Evolutionary conservation across 2,113 vertebrate species (phyloP).

Genomic region (Neomonachus schauinslandi): DNA sequence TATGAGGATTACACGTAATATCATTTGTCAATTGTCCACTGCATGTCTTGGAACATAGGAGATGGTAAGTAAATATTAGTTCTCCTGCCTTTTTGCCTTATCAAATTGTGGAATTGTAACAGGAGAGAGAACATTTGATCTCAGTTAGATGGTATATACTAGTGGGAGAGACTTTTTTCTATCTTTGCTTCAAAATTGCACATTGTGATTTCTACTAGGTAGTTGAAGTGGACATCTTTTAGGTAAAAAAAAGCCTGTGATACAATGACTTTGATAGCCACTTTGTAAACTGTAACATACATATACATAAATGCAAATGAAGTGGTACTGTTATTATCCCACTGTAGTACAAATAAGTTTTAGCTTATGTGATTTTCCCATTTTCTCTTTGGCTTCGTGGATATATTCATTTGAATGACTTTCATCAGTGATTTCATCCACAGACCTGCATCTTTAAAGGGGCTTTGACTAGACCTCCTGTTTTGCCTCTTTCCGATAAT

Average conservation of each 20-base stretch:
- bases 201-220: background rate
- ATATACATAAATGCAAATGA: background rate
- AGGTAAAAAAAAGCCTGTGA: background rate
- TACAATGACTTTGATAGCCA: background rate
- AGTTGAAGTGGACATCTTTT: constrained; percentile 17
- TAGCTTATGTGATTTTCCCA: background rate
- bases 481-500: constrained; percentile 70
- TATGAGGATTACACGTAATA: background rate
- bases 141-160: background rate
- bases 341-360: constrained; percentile 17
- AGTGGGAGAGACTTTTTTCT: background rate
- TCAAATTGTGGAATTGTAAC: background rate
- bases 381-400: constrained; percentile 35
- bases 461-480: constrained; percentile 41
- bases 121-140: background rate
- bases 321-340: background rate
- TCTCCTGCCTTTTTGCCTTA: background rate
- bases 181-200: background rate
- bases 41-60: background rate
- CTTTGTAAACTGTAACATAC: constrained; percentile 46
- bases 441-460: constrained; percentile 69
- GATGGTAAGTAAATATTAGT: background rate
- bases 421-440: constrained; percentile 61
- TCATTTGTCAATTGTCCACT: background rate
- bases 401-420: constrained; percentile 44